phyloP scores from a whole-genome alignment of 1,140 invertebrate species.

The Pinna nobilis region DNA sequence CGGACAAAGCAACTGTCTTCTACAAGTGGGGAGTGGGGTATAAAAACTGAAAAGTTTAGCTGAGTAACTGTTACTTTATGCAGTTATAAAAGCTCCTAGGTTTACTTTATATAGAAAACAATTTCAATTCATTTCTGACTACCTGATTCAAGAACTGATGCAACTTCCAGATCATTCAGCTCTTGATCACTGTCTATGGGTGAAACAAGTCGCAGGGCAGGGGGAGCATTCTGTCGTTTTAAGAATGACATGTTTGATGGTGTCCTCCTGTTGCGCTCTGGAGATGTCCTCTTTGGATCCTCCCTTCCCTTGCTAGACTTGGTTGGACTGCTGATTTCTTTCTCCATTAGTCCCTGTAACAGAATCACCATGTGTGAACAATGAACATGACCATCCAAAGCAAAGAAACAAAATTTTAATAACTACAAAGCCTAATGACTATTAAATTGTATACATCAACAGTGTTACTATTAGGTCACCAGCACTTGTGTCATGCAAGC shows the following conservation, averaged over 20 bases:
- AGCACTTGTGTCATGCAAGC: no score
- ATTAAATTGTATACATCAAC: no score
- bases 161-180: slow-evolving; percentile 62
- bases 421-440: no score
- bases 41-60: no score
- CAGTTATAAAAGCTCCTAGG: not conserved
- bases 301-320: slow-evolving; percentile 5
- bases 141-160: slow-evolving; percentile 58
- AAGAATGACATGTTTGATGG: not conserved
- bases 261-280: slow-evolving; percentile 22
- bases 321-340: no score
- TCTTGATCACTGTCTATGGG: slow-evolving; percentile 64
- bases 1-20: not conserved
- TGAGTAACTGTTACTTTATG: not conserved
- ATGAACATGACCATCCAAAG: no score
- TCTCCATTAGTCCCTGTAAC: no score
- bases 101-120: slow-evolving; percentile 13
- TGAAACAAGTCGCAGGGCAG: slow-evolving; percentile 51
- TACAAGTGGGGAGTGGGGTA: no score
- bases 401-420: no score
- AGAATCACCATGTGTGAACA: no score
- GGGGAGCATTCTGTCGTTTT: not conserved
- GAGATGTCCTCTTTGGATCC: slow-evolving; percentile 7
- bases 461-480: no score
- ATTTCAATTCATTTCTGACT: not conserved